Conservation (phyloP, 2,888 invertebrate species). For the Plebejus melissa region DNA sequence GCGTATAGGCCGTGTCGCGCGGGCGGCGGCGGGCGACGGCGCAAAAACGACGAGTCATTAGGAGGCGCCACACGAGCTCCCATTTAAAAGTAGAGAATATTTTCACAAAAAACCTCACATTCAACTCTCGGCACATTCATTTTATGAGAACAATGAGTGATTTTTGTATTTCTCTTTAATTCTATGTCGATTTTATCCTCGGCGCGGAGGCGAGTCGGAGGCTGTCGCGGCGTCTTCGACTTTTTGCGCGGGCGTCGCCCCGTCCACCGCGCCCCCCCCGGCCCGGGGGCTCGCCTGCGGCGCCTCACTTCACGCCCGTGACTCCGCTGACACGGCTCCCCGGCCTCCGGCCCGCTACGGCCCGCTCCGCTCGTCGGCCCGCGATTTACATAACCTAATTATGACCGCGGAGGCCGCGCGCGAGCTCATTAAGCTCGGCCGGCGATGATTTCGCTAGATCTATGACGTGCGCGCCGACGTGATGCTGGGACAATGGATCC, state of each 20-base stretch:
- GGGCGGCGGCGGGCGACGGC: constrained; percentile 55
- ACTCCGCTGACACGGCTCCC: constrained; percentile 1
- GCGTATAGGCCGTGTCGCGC: constrained; percentile 61
- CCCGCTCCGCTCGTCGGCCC: neutral
- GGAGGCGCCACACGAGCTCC: constrained; percentile 78
- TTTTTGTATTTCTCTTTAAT: constrained; percentile 79
- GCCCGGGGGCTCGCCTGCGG: constrained; percentile 58
- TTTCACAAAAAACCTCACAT: constrained; percentile 78
- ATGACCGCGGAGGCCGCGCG: neutral
- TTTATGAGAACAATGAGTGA: constrained; percentile 79
- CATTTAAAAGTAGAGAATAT: constrained; percentile 79
- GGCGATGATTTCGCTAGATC: constrained; percentile 60
- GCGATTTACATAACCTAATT: constrained; percentile 23
- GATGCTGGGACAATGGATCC: constrained; percentile 71
- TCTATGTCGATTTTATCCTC: constrained; percentile 78
- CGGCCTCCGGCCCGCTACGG: neutral
- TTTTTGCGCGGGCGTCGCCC: constrained; percentile 64
- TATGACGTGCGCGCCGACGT: constrained; percentile 66
- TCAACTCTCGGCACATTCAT: constrained; percentile 79
- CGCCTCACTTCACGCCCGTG: constrained; percentile 47
- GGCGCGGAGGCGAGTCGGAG: constrained; percentile 67
- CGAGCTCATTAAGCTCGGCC: neutral
- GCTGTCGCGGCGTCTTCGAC: constrained; percentile 74
- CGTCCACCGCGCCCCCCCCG: constrained; percentile 55
- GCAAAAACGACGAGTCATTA: constrained; percentile 77